Percentiles rank a stretch among this genome's conserved stretches.
These are phyloP conservation scores for Ctena decussata DNA, from an alignment of 2,888 invertebrate genomes.

Conservation along the genomic window DNA sequence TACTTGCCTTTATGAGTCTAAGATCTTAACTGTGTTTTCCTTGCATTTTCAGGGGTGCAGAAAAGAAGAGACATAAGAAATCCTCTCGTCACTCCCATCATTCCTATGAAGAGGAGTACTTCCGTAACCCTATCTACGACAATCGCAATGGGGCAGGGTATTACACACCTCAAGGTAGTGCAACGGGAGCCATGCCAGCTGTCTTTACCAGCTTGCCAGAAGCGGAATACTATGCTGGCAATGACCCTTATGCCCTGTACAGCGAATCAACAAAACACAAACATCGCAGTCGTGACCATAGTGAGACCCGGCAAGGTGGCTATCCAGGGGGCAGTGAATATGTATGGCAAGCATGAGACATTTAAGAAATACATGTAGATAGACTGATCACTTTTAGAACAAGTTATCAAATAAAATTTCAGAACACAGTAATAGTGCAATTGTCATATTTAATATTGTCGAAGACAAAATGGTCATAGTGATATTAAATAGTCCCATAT, in stretches of 20 bases:
- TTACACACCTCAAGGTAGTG: neutral
- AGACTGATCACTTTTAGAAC: too few relatives aligned
- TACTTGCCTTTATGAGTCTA: neutral
- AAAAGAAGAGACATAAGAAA: neutral
- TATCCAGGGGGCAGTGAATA: neutral
- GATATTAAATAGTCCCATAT: too few relatives aligned
- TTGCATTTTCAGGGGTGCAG: neutral
- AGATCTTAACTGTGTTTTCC: neutral
- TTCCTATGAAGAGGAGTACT: neutral
- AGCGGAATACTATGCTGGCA: neutral
- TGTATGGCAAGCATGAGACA: neutral
- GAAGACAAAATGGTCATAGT: too few relatives aligned
- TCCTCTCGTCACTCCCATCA: neutral
- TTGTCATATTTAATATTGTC: too few relatives aligned
- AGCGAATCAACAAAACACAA: neutral
- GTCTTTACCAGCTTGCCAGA: neutral
- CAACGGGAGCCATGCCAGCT: neutral
- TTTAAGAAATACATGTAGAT: neutral
- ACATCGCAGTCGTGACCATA: neutral
- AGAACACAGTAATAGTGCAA: too few relatives aligned
- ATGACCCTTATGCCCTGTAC: neutral
- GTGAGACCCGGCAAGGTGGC: neutral
- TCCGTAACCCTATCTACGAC: neutral
- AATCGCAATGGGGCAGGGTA: neutral
- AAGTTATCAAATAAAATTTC: too few relatives aligned